Percentiles rank a stretch among this genome's conserved stretches.
These are phyloP conservation scores for Molossus alvarezi DNA, from an alignment of 2,797 vertebrate species.

Conservation along the genomic window DNA sequence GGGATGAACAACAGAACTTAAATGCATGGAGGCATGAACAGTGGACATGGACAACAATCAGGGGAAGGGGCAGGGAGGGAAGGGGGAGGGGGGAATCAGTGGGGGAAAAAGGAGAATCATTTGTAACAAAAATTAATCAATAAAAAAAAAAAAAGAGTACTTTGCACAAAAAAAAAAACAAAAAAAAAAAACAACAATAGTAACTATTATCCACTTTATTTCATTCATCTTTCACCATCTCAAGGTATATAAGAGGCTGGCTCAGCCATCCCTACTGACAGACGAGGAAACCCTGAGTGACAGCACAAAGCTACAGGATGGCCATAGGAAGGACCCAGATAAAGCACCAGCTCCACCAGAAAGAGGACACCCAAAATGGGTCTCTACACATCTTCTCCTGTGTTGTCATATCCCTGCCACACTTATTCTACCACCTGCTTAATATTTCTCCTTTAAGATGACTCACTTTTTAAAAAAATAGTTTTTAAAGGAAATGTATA, in stretches of 20 bases:
- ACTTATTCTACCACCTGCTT: fast-evolving
- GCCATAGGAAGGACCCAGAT: background rate
- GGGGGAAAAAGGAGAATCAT: no score
- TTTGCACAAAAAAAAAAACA: no score
- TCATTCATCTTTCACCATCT: background rate
- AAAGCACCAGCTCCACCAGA: background rate
- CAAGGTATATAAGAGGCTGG: background rate
- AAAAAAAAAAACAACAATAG: no score
- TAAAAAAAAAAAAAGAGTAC: no score
- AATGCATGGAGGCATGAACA: no score
- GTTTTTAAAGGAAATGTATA: slow-evolving; percentile 1
- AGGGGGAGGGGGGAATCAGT: no score
- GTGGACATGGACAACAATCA: no score
- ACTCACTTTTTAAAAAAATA: background rate
- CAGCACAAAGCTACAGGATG: background rate
- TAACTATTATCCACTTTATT: no score
- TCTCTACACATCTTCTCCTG: fast-evolving
- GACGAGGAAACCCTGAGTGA: background rate
- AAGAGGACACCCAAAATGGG: background rate
- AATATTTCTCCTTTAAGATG: background rate
- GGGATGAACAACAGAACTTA: no score
- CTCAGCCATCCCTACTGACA: no score
- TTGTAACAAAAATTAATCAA: no score
- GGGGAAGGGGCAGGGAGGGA: no score
- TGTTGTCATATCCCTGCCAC: background rate